These are phyloP conservation scores for Mormyrus iriodes DNA, from an alignment of 2,113 vertebrate species.

Conservation along the genomic window DNA sequence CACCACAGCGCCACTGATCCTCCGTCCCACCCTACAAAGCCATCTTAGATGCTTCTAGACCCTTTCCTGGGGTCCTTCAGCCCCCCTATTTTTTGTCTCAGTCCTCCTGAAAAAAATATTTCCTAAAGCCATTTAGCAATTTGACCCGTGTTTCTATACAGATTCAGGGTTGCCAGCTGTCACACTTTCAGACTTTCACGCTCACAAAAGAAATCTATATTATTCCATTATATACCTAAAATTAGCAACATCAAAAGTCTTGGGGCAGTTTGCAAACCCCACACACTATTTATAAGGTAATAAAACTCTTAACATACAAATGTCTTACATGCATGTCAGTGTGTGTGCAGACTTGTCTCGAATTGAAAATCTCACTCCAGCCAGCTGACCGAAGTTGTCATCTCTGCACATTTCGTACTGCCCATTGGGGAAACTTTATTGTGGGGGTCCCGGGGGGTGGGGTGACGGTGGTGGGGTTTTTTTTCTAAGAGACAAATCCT, in stretches of 20 bases:
- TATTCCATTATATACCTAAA: neutral
- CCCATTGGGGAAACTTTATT: neutral
- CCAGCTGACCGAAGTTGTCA: neutral
- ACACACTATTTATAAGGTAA: neutral
- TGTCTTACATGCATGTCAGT: neutral
- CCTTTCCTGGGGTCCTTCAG: neutral
- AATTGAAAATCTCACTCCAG: neutral
- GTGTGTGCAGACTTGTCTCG: neutral
- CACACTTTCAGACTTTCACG: neutral
- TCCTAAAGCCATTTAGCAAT: neutral
- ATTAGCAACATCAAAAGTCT: neutral
- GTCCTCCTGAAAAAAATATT: neutral
- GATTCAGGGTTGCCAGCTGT: neutral
- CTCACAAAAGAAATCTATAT: no score
- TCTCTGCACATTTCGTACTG: neutral
- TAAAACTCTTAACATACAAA: no score
- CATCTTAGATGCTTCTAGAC: neutral
- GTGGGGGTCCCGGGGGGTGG: neutral
- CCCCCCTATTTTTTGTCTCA: neutral
- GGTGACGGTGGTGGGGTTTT: neutral
- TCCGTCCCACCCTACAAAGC: neutral
- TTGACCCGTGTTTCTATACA: neutral
- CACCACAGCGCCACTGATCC: neutral
- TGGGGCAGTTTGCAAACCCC: neutral
- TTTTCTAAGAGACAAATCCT: neutral